Percentiles rank a stretch among this genome's conserved stretches.
phyloP scores from a whole-genome alignment of 2,797 vertebrate genomes.

The Cryptoblepharus egeriae region DNA sequence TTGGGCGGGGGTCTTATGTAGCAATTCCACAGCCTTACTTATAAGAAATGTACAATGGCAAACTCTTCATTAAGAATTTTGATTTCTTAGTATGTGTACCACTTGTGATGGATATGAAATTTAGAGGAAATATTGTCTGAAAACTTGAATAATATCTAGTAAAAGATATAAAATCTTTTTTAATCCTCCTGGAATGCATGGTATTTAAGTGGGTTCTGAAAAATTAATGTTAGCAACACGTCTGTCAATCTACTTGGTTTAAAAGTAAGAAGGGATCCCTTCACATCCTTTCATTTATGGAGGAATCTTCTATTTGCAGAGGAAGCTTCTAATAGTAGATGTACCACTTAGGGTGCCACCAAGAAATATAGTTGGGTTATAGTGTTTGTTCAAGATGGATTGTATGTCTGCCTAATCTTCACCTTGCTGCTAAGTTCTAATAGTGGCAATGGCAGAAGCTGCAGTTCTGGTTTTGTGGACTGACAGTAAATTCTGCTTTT shows the following conservation, averaged over 20 bases:
- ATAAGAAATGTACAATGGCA: not conserved
- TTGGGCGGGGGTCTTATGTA: too few species aligned
- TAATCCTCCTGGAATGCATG: not conserved
- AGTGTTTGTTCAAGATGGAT: not conserved
- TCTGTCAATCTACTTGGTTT: not conserved
- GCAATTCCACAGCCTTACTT: not conserved
- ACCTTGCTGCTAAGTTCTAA: not conserved
- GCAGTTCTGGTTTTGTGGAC: not conserved
- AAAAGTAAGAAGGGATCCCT: not conserved
- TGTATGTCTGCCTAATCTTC: not conserved
- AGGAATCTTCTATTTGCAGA: too few species aligned
- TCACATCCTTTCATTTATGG: too few species aligned
- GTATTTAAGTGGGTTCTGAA: not conserved
- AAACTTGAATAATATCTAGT: not conserved
- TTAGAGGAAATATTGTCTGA: accelerated
- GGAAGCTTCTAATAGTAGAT: too few species aligned
- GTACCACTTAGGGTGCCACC: too few species aligned
- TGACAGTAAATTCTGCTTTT: too few species aligned
- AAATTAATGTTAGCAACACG: not conserved
- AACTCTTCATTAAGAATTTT: not conserved
- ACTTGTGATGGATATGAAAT: not conserved
- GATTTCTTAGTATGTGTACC: not conserved
- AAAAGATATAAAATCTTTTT: not conserved
- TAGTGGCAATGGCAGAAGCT: not conserved
- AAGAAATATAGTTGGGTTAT: too few species aligned